Evolutionary conservation across 2,888 invertebrate species (phyloP).

Genomic region (Aspidiotus destructor): DNA sequence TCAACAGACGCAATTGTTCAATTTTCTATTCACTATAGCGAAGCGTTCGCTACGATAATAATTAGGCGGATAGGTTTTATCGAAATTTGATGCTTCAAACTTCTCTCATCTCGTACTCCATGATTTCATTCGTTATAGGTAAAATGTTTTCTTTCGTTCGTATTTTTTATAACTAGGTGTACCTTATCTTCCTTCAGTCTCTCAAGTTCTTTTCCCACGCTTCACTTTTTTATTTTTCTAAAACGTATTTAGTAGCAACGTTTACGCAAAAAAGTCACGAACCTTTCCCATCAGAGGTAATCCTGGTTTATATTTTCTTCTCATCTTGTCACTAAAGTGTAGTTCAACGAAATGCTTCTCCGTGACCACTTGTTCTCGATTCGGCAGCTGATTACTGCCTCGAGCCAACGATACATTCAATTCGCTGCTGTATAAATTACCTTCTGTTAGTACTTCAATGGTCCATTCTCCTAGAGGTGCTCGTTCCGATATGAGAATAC

Average conservation of each 20-base stretch:
- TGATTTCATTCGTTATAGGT: neutral
- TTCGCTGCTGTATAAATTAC: constrained; percentile 47
- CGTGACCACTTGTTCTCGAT: constrained; percentile 52
- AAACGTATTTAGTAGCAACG: constrained; percentile 1
- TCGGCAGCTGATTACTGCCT: constrained; percentile 37
- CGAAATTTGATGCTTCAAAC: neutral
- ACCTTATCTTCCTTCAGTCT: too few species aligned
- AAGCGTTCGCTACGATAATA: neutral
- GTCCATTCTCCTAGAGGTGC: constrained; percentile 52
- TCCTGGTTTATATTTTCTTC: constrained; percentile 56
- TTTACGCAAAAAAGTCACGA: constrained; percentile 38
- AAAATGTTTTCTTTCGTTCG: constrained; percentile 8
- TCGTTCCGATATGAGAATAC: constrained; percentile 48
- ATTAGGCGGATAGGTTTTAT: neutral
- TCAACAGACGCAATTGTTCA: too few species aligned
- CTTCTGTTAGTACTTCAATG: constrained; percentile 49
- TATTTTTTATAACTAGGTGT: neutral
- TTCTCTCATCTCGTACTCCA: too few species aligned
- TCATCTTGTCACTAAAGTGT: constrained; percentile 55
- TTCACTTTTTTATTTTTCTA: neutral
- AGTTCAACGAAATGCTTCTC: constrained; percentile 59
- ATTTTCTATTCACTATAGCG: too few species aligned
- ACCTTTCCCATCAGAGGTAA: constrained; percentile 58
- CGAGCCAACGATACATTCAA: constrained; percentile 46
- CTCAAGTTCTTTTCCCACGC: too few species aligned